Evolutionary conservation across 2,113 vertebrate species (phyloP), one percentile per base, ranked within the genome.

Genomic region (Equus przewalskii): DNA sequence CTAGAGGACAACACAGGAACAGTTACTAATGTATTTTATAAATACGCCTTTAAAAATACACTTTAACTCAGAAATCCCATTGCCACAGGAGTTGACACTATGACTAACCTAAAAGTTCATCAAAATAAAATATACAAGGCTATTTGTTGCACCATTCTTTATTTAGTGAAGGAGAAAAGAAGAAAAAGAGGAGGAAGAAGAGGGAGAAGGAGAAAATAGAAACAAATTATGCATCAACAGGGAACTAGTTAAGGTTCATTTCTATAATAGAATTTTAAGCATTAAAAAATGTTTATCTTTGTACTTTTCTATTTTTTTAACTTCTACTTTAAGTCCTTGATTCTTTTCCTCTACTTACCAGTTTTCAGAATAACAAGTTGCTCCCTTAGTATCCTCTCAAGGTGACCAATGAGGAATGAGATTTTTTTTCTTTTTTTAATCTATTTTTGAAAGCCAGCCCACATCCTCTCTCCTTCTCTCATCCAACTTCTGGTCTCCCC

Each of bases 1-100:
- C 62, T 33, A 30, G 16, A 81, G 33, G 26, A 67, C 41, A 73
- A 72, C 16, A 36, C 16, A 60, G n/a, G 72, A 13, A 78, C 4
- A 41, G 67, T 22, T 78, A 51, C 13, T 19, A 22, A 87, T 51
- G 15, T 14, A 81, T 69, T 73, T 70, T 67, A 69, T 64, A 73
- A 94, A 54, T n/a, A 80, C 9, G 60, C 19, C 64, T 89, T 67
- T 36, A 73, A 88, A 95, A 96, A 86, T 46, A 89, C 41, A 30
- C 46, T 73, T 75, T 60, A 80, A 60, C 36, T 26, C 49, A 89
- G 72, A 92, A 94, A 89, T 46, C 58, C 33, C 56, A 56, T 5
- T 44, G 95, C 67, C 80, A 65, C 30, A 72, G 36, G 36, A 19
- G 15, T 46, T 70, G 58, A 86, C 84, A 24, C 22, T 60, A 80